Evolutionary conservation across 2,113 vertebrate genomes (phyloP), one percentile per base, ranked within the genome.

Genomic region (Dryoscopus gambensis): DNA sequence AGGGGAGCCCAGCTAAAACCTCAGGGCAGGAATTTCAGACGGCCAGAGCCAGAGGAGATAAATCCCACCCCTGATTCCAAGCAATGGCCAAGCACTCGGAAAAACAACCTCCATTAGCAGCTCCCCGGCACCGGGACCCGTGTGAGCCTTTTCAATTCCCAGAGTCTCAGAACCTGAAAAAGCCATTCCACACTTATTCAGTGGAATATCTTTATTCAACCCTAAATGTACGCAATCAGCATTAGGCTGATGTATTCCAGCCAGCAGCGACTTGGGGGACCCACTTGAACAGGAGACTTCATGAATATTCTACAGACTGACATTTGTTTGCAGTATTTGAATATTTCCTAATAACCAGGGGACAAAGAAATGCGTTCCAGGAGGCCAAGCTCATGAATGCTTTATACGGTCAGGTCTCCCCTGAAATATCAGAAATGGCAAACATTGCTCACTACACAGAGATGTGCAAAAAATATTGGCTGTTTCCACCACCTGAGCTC

Each of bases 221-320:
- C 87, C 94, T 87, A 94, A 95, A 82, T 15, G 52, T 42, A 95
- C 2, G n/a, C 87, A 93, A 96, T 96, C 96, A 96, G 93, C 94
- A 94, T 95, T 93, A 94, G 89, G 84, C 46, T 94, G 91, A 96
- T 91, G 74, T 93, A 94, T 96, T 95, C 90, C 90, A 95, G 92
- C 94, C 96, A 93, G 89, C 94, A 93, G 95, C 13, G 24, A 93
- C 84, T 89, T 95, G 91, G 77, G 96, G 91, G 95, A 96, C 78
- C 10, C 3, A 84, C 89, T 84, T 5, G 53, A 96, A 70, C 81
- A 55, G 93, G 84, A 96, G 93, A 89, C 77, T 89, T 97, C 91
- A 97, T 96, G 95, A 96, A 97, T 97, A 97, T 96, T 96, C 91
- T 68, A 46, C 70, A 84, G 89, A 62, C 93, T 88, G 95, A 94